Evolutionary conservation across 2,888 invertebrate genomes (phyloP).

Genomic region (Sphaerophoria taeniata): DNA sequence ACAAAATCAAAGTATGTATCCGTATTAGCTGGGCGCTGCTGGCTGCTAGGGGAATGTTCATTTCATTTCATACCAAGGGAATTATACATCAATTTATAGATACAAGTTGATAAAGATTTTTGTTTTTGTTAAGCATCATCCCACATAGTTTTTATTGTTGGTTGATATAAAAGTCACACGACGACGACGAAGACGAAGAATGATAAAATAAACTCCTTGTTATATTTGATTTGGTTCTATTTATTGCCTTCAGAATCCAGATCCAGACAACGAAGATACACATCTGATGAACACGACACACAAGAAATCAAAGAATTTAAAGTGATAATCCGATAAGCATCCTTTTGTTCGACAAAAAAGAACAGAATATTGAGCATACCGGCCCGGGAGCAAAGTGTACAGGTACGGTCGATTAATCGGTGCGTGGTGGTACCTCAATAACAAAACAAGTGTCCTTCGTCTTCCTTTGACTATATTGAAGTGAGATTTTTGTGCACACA

Average conservation of each 20-base stretch:
- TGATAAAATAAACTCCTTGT: constrained; percentile 55
- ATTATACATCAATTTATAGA: not conserved
- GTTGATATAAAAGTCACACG: constrained; percentile 28
- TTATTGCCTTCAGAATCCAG: no score
- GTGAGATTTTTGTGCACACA: constrained; percentile 45
- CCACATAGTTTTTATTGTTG: constrained; percentile 26
- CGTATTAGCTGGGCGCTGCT: no score
- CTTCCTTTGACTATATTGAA: constrained; percentile 6
- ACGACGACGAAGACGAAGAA: no score
- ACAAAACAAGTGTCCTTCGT: constrained; percentile 63
- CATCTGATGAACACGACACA: constrained; percentile 54
- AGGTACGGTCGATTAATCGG: constrained; percentile 11
- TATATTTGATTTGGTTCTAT: constrained; percentile 35
- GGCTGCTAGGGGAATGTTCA: constrained; percentile 38
- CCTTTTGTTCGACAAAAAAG: constrained; percentile 26
- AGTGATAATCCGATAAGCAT: constrained; percentile 58
- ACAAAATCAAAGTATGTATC: constrained; percentile 42
- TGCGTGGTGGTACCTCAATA: not conserved
- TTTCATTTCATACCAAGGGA: not conserved
- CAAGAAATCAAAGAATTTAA: constrained; percentile 59
- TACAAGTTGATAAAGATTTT: not conserved
- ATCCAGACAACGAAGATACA: constrained; percentile 48
- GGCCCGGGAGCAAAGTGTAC: not conserved
- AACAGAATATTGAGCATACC: no score
- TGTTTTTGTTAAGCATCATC: not conserved